Conservation (phyloP, 1,140 invertebrate species). For the Hypsibius dujardini region DNA sequence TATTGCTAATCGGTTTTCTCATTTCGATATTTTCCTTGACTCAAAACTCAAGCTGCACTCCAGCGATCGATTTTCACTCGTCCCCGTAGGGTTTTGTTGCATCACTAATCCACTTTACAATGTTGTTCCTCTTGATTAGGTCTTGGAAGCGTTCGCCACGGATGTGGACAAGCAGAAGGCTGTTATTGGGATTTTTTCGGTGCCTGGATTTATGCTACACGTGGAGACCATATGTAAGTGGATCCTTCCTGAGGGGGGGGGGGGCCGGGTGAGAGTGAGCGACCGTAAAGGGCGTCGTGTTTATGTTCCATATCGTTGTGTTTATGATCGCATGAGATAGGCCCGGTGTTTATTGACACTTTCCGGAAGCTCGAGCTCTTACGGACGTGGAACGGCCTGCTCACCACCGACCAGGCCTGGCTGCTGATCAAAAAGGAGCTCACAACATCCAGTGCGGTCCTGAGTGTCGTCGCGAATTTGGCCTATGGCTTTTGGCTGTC, state of each 20-base stretch:
- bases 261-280: no score
- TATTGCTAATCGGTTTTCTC: no score
- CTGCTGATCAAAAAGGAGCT: background rate
- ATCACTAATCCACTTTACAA: no score
- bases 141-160: background rate
- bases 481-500: background rate
- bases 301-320: no score
- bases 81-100: no score
- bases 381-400: background rate
- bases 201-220: background rate
- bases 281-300: no score
- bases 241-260: no score
- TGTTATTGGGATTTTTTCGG: background rate
- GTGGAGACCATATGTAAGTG: slow-evolving; percentile 1
- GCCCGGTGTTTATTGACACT: slow-evolving; percentile 13
- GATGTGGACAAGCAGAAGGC: slow-evolving; percentile 5
- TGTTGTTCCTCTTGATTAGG: no score
- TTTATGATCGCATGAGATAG: no score
- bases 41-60: no score
- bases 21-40: no score
- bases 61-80: no score
- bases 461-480: background rate
- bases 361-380: background rate
- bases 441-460: background rate
- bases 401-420: background rate